These are phyloP conservation scores for Mormyrus lacerda DNA, from an alignment of 2,113 vertebrate species.

Conservation along the genomic window DNA sequence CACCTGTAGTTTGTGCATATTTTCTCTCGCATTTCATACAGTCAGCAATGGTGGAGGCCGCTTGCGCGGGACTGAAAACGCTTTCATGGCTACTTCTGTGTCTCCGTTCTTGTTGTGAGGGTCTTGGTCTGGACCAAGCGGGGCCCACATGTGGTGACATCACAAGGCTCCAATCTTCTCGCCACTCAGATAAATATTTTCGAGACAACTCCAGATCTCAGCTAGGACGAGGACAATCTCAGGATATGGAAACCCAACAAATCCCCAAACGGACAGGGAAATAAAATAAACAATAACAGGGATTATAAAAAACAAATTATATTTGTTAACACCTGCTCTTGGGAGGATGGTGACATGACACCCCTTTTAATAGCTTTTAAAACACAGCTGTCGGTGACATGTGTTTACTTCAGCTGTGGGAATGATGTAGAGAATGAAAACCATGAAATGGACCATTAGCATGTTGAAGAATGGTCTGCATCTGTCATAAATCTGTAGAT, in stretches of 20 bases:
- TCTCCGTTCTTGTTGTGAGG: conserved; percentile 35
- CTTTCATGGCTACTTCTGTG: not conserved
- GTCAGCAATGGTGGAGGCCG: not conserved
- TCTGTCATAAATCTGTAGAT: not conserved
- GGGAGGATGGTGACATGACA: not conserved
- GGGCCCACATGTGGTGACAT: conserved; percentile 28
- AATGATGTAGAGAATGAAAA: not conserved
- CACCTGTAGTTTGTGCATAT: not conserved
- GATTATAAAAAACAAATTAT: no score
- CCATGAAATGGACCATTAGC: not conserved
- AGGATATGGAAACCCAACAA: not conserved
- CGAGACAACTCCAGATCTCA: conserved; percentile 43
- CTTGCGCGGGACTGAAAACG: not conserved
- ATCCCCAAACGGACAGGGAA: not conserved
- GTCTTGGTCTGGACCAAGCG: conserved; percentile 30
- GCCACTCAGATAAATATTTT: conserved; percentile 33
- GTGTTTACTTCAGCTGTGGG: not conserved
- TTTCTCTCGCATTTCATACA: not conserved
- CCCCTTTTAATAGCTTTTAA: not conserved
- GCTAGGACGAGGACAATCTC: not conserved
- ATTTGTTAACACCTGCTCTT: not conserved
- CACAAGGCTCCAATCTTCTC: conserved; percentile 15
- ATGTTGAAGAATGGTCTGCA: not conserved
- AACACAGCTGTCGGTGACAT: not conserved
- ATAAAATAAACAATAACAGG: not conserved